Evolutionary conservation across 2,888 invertebrate species (phyloP).

Genomic region (Apomyelois bistriatella): DNA sequence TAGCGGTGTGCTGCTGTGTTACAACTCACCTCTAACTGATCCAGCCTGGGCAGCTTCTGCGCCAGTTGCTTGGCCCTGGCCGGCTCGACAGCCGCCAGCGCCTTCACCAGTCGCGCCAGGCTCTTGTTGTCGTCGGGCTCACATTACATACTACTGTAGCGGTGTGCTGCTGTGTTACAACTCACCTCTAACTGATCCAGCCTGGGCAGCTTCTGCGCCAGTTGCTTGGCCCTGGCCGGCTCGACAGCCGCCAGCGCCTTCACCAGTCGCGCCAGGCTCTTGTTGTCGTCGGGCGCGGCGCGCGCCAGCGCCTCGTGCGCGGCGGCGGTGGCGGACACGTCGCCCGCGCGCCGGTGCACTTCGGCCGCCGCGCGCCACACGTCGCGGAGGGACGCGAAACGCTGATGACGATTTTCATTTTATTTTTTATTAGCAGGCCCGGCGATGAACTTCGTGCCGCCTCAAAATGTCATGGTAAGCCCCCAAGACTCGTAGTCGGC

Average conservation of each 20-base stretch:
- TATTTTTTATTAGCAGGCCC: too few species aligned
- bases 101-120: conserved; percentile 63
- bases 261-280: conserved; percentile 93
- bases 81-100: conserved; percentile 91
- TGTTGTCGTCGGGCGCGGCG: conserved; percentile 87
- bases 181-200: conserved; percentile 51
- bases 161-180: background rate
- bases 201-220: conserved; percentile 63
- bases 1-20: background rate
- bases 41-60: conserved; percentile 49
- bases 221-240: conserved; percentile 86
- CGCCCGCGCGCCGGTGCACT: conserved; percentile 89
- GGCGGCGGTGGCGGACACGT: conserved; percentile 86
- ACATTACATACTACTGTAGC: background rate
- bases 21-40: conserved; percentile 44
- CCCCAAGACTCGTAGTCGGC: too few species aligned
- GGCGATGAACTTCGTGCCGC: too few species aligned
- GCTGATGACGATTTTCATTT: conserved; percentile 27
- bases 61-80: conserved; percentile 86
- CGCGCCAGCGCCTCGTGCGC: conserved; percentile 86
- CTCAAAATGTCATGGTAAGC: too few species aligned
- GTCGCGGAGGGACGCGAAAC: conserved; percentile 80
- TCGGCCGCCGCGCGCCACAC: conserved; percentile 94
- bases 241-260: conserved; percentile 92
- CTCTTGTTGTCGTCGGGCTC: background rate